These are phyloP conservation scores for Kradibia gibbosae DNA, from an alignment of 1,140 invertebrate species.

Conservation along the genomic window DNA sequence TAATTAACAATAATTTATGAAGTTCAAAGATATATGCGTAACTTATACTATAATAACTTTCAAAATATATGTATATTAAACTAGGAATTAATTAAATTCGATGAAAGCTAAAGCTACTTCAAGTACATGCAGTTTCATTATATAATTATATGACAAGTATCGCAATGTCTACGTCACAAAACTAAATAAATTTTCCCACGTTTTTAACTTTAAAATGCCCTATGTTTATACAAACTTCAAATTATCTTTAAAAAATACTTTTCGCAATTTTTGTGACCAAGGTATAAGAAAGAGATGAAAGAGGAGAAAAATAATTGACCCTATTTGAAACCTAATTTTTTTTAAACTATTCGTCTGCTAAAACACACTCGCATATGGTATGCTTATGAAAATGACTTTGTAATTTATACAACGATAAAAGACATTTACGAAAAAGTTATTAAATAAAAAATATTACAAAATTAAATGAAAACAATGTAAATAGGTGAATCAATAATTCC, in stretches of 20 bases:
- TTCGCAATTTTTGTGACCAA: conserved; percentile 11
- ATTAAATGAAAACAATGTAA: conserved; percentile 30
- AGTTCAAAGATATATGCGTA: not conserved
- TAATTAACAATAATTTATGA: not conserved
- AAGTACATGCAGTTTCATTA: not conserved
- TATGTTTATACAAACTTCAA: not conserved
- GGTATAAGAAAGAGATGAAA: not conserved
- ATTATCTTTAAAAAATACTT: not conserved
- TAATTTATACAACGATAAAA: no score
- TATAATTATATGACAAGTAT: not conserved
- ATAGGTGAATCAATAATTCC: conserved; percentile 27
- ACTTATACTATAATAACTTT: not conserved
- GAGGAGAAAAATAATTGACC: conserved; percentile 9
- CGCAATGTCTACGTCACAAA: not conserved
- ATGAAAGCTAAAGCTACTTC: not conserved
- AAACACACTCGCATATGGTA: no score
- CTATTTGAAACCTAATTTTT: no score
- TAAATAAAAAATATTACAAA: not conserved
- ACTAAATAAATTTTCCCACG: no score
- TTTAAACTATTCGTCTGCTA: no score
- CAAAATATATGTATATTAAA: not conserved
- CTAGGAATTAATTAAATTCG: not conserved
- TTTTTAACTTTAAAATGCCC: not conserved
- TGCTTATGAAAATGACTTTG: no score
- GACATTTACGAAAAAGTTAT: no score